phyloP scores from a whole-genome alignment of 2,113 vertebrate genomes.

The Ciconia maguari region DNA sequence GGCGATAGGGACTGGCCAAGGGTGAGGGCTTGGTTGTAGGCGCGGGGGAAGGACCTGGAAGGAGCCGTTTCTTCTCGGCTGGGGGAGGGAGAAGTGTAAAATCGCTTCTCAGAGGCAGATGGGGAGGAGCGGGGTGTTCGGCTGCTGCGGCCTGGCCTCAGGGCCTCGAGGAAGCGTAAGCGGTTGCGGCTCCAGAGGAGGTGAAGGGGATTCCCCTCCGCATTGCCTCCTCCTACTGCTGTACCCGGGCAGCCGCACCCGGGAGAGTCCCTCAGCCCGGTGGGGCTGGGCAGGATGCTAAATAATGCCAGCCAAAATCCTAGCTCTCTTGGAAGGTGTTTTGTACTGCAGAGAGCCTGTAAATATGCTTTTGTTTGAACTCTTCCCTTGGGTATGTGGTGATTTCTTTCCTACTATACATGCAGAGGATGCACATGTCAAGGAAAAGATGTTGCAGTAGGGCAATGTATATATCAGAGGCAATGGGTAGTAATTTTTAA shows the following conservation, averaged over 20 bases:
- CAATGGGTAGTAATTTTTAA: not conserved
- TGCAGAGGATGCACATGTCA: not conserved
- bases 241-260: too few species aligned
- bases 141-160: not conserved
- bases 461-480: not conserved
- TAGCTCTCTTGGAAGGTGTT: not conserved
- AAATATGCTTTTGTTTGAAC: not conserved
- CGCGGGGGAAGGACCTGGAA: rapidly evolving
- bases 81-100: not conserved
- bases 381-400: not conserved
- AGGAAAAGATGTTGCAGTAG: too few species aligned
- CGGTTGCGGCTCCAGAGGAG: not conserved
- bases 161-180: too few species aligned
- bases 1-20: rapidly evolving
- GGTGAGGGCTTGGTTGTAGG: not conserved
- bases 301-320: not conserved
- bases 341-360: not conserved
- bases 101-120: rapidly evolving
- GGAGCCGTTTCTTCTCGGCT: too few species aligned
- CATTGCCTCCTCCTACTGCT: too few species aligned
- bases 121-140: not conserved
- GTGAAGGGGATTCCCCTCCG: not conserved
- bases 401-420: not conserved
- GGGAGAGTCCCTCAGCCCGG: not conserved
- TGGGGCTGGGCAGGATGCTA: not conserved